Evolutionary conservation across 1,140 invertebrate genomes (phyloP).

Genomic region (Drosophila sproati): DNA sequence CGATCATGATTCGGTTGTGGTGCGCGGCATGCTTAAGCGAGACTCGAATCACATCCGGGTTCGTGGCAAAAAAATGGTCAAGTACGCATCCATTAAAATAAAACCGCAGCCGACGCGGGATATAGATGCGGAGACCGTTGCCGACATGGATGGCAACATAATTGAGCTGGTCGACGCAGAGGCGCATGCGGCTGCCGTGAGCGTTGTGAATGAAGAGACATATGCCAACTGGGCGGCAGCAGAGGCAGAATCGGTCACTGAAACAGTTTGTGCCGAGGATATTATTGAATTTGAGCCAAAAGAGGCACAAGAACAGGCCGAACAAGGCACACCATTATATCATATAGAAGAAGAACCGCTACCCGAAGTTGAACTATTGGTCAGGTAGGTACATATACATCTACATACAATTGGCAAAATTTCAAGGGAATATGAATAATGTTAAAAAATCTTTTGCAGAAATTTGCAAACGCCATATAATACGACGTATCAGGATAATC

Average conservation of each 20-base stretch:
- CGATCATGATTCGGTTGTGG: conserved; percentile 45
- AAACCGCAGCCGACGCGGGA: conserved; percentile 8
- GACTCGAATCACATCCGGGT: conserved; percentile 4
- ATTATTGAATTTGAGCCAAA: conserved; percentile 60
- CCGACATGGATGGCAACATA: conserved; percentile 34
- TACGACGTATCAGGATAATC: conserved; percentile 1
- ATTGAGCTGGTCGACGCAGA: conserved; percentile 37
- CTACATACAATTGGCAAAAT: too few species aligned
- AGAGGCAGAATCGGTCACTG: conserved; percentile 32
- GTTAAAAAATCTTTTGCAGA: conserved; percentile 4
- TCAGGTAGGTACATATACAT: background rate
- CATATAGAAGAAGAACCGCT: conserved; percentile 14
- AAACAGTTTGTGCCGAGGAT: conserved; percentile 39
- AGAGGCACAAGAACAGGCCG: conserved; percentile 14
- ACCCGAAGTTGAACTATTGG: conserved; percentile 2
- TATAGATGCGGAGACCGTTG: background rate
- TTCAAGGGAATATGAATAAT: background rate
- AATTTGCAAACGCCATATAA: conserved; percentile 6
- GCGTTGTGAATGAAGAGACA: conserved; percentile 37
- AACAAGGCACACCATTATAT: conserved; percentile 1
- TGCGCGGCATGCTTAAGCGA: conserved; percentile 52
- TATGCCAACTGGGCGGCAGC: conserved; percentile 35
- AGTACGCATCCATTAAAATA: conserved; percentile 23
- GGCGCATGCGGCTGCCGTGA: conserved; percentile 19
- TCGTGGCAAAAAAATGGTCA: conserved; percentile 9